Evolutionary conservation across 2,888 invertebrate species (phyloP).

Genomic region (Osmoderma eremita): DNA sequence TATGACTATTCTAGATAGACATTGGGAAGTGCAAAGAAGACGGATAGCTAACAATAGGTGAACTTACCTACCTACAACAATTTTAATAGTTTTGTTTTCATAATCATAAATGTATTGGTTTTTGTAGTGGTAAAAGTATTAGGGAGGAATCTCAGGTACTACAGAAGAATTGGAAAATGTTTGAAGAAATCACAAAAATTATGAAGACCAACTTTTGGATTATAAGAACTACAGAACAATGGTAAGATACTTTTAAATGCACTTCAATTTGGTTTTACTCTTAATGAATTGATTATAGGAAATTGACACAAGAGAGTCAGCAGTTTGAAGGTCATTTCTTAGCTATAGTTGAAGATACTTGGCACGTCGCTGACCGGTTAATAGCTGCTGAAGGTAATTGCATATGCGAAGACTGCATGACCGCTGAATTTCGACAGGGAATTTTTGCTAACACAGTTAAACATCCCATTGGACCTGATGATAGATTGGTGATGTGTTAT

Average conservation of each 20-base stretch:
- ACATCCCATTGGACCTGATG: constrained; percentile 40
- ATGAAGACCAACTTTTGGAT: constrained; percentile 60
- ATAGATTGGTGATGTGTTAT: constrained; percentile 47
- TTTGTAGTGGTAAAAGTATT: constrained; percentile 21
- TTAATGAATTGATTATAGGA: constrained; percentile 46
- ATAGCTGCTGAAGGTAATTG: constrained; percentile 58
- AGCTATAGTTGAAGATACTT: constrained; percentile 55
- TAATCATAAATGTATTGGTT: not conserved
- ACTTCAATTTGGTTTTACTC: not conserved
- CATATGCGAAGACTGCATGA: constrained; percentile 60
- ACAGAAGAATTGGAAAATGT: constrained; percentile 49
- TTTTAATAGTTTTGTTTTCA: too few species aligned
- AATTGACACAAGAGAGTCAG: constrained; percentile 53
- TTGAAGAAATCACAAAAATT: constrained; percentile 55
- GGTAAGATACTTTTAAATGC: constrained; percentile 50
- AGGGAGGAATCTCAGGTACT: constrained; percentile 40
- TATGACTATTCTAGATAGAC: constrained; percentile 47
- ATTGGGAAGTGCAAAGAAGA: constrained; percentile 41
- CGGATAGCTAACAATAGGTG: constrained; percentile 36
- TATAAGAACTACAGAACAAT: constrained; percentile 53
- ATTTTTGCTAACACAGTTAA: constrained; percentile 47
- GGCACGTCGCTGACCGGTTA: constrained; percentile 54
- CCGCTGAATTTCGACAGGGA: constrained; percentile 54
- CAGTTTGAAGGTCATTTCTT: constrained; percentile 57
- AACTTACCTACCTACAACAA: not conserved